These are phyloP conservation scores for Xestoiulus laeticollis DNA, from an alignment of 2,888 invertebrate genomes.

Conservation along the genomic window DNA sequence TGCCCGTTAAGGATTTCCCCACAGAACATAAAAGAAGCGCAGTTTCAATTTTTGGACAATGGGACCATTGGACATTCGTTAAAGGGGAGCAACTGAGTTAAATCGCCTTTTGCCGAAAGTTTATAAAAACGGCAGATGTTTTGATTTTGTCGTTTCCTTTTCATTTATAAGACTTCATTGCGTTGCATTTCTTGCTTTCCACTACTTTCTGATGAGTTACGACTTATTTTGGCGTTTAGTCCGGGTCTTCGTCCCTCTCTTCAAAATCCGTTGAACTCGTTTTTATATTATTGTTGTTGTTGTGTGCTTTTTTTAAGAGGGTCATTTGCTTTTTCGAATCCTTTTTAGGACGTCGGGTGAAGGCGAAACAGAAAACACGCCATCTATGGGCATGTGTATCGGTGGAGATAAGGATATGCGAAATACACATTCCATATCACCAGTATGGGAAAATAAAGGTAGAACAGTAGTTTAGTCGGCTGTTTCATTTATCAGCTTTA, in stretches of 20 bases:
- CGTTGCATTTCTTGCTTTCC: neutral
- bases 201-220: neutral
- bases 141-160: too few species aligned
- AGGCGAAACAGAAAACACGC: neutral
- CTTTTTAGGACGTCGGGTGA: neutral
- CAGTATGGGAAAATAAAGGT: too few species aligned
- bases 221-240: neutral
- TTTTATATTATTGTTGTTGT: neutral
- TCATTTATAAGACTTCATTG: neutral
- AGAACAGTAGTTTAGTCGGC: too few species aligned
- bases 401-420: neutral
- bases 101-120: neutral
- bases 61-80: neutral
- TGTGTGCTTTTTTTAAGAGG: neutral
- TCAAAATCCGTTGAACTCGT: neutral
- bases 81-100: neutral
- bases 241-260: neutral
- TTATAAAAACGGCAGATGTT: too few species aligned
- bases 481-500: too few species aligned
- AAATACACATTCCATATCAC: too few species aligned
- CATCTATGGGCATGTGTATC: neutral
- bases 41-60: neutral
- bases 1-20: neutral
- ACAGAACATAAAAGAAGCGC: neutral
- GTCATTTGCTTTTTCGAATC: neutral